Evolutionary conservation across 2,797 vertebrate genomes (phyloP).

Genomic region (Liparis tanakae): DNA sequence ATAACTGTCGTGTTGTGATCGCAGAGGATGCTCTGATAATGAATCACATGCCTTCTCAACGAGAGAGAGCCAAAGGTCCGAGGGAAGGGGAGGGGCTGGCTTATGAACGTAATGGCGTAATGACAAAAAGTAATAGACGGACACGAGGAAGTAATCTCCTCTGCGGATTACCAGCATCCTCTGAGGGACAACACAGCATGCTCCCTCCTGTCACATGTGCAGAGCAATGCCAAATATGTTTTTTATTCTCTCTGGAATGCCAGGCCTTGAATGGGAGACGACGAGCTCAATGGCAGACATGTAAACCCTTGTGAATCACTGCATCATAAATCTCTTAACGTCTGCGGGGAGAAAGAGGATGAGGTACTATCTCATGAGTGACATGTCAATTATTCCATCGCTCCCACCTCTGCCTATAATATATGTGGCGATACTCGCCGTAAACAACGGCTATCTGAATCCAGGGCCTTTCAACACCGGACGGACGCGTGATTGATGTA

Average conservation of each 20-base stretch:
- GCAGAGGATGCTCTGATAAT: conserved; percentile 38
- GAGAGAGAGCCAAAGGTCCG: conserved; percentile 12
- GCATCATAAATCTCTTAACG: conserved; percentile 72
- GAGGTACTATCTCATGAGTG: conserved; percentile 69
- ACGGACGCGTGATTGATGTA: conserved; percentile 59
- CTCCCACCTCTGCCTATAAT: conserved; percentile 49
- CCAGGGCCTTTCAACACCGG: conserved; percentile 32
- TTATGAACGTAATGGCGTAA: neutral
- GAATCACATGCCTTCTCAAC: conserved; percentile 17
- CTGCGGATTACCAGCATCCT: neutral
- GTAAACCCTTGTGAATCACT: conserved; percentile 65
- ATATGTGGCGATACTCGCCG: conserved; percentile 58
- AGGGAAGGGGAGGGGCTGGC: conserved; percentile 2
- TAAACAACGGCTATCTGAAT: conserved; percentile 58
- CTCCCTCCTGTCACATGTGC: neutral
- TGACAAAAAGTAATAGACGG: neutral
- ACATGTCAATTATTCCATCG: conserved; percentile 72
- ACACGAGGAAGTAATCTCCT: neutral
- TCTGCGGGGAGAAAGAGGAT: conserved; percentile 56
- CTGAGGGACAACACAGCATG: conserved; percentile 1
- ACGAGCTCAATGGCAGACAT: conserved; percentile 43
- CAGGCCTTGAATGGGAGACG: conserved; percentile 40
- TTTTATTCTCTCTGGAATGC: conserved; percentile 28
- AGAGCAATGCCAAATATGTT: conserved; percentile 9
- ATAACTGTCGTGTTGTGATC: conserved; percentile 9